Conservation (phyloP, 2,113 vertebrate genomes). For the Thalassarche chlororhynchos region DNA sequence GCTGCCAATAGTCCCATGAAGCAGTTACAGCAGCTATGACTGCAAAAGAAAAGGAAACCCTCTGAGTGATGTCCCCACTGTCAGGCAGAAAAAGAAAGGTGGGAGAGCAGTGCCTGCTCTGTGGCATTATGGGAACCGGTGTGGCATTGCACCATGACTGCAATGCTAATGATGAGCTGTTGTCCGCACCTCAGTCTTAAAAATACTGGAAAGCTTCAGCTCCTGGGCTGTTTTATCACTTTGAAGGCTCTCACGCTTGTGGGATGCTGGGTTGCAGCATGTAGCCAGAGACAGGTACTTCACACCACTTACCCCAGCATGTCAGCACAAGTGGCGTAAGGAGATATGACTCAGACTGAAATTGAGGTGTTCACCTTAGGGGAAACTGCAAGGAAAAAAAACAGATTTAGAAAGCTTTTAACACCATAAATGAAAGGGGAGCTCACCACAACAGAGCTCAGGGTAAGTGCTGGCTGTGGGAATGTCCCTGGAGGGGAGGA, state of each 20-base stretch:
- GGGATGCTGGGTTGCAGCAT: not conserved
- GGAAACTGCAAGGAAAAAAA: not conserved
- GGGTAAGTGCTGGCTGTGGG: not conserved
- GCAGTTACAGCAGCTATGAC: not conserved
- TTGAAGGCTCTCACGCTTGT: not conserved
- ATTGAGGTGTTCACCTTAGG: conserved; percentile 35
- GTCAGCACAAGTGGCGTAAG: not conserved
- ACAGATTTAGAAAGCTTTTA: conserved; percentile 38
- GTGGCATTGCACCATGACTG: not conserved
- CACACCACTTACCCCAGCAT: not conserved
- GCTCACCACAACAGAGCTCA: conserved; percentile 24
- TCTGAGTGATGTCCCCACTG: not conserved
- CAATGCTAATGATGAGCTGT: not conserved
- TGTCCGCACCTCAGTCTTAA: not conserved
- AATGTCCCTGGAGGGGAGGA: not conserved
- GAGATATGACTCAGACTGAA: conserved; percentile 39
- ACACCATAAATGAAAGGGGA: conserved; percentile 3
- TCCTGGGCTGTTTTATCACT: not conserved
- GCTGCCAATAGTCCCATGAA: not conserved
- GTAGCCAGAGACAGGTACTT: not conserved
- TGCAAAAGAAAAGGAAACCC: not conserved
- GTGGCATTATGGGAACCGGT: not conserved
- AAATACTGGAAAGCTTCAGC: not conserved
- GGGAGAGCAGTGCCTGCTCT: not conserved
- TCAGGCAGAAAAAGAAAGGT: not conserved